Evolutionary conservation across 2,797 vertebrate species (phyloP).

Genomic region (Parotocinclus haroldoi): DNA sequence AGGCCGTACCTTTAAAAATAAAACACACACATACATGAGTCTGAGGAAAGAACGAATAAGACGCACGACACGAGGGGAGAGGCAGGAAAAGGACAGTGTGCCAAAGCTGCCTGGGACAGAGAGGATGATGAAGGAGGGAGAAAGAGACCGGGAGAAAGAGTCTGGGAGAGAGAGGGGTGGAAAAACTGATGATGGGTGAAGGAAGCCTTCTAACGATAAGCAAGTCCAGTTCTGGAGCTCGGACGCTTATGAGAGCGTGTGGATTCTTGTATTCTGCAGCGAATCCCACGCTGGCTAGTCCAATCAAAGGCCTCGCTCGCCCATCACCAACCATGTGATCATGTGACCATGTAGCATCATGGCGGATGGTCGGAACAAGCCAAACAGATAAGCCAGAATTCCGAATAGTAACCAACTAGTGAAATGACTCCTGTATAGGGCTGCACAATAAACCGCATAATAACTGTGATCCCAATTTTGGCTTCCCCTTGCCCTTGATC

Average conservation of each 20-base stretch:
- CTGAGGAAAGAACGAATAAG: constrained; percentile 64
- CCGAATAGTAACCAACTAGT: too few relatives aligned
- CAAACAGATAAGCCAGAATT: constrained; percentile 7
- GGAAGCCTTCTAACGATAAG: constrained; percentile 59
- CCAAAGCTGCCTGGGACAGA: constrained; percentile 49
- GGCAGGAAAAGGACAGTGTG: constrained; percentile 45
- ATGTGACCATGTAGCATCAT: constrained; percentile 62
- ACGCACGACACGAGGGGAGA: constrained; percentile 63
- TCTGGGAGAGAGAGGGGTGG: too few relatives aligned
- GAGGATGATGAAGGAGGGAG: constrained; percentile 41
- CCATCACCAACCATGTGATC: constrained; percentile 68
- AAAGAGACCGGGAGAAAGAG: constrained; percentile 53
- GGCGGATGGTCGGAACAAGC: too few relatives aligned
- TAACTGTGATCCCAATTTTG: too few relatives aligned
- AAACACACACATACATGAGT: constrained; percentile 68
- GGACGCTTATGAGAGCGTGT: constrained; percentile 50
- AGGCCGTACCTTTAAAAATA: constrained; percentile 56
- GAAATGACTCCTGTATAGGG: too few relatives aligned
- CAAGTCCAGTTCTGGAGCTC: constrained; percentile 36
- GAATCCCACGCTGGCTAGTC: constrained; percentile 48
- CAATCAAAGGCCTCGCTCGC: constrained; percentile 63
- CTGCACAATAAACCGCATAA: too few relatives aligned
- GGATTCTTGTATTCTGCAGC: constrained; percentile 27
- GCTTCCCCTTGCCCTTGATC: too few relatives aligned
- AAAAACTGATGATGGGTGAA: constrained; percentile 68